A percentile compares a stretch with the other conserved stretches of the same genome.
Conservation (phyloP, 1,140 invertebrate species). For the Heliothis virescens region DNA sequence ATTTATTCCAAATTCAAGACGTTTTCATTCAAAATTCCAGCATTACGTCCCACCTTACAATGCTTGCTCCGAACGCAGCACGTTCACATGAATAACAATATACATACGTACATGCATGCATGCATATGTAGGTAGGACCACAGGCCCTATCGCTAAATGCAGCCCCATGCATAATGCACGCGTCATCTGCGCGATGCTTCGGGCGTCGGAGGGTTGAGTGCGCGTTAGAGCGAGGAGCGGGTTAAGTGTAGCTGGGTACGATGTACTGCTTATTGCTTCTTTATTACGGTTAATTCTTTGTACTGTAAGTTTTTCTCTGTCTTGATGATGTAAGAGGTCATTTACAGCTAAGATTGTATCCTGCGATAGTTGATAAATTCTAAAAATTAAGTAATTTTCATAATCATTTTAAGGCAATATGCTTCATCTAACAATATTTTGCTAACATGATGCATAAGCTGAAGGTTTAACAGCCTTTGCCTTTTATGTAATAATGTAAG, state of each 20-base stretch:
- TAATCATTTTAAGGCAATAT: too few relatives aligned
- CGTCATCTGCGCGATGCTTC: constrained; percentile 66
- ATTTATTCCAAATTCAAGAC: constrained; percentile 7
- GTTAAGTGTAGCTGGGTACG: not conserved
- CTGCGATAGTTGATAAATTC: too few relatives aligned
- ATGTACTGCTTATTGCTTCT: not conserved
- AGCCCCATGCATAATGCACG: constrained; percentile 71
- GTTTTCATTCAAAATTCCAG: not conserved
- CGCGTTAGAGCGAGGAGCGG: constrained; percentile 21
- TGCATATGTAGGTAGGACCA: constrained; percentile 41
- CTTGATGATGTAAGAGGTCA: not conserved
- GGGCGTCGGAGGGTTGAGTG: constrained; percentile 40
- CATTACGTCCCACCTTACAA: constrained; percentile 26
- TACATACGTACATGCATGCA: constrained; percentile 25
- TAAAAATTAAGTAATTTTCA: too few relatives aligned
- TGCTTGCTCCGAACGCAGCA: constrained; percentile 32
- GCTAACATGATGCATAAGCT: too few relatives aligned
- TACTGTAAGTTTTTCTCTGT: too few relatives aligned
- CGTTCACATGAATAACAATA: constrained; percentile 46
- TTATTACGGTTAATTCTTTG: too few relatives aligned
- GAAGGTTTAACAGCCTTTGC: too few relatives aligned
- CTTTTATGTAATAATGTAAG: too few relatives aligned
- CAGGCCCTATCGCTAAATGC: constrained; percentile 67
- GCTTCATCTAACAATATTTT: too few relatives aligned
- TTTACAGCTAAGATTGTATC: not conserved